These are phyloP conservation scores for Odontesthes bonariensis DNA, from an alignment of 2,113 vertebrate genomes.

Conservation along the genomic window DNA sequence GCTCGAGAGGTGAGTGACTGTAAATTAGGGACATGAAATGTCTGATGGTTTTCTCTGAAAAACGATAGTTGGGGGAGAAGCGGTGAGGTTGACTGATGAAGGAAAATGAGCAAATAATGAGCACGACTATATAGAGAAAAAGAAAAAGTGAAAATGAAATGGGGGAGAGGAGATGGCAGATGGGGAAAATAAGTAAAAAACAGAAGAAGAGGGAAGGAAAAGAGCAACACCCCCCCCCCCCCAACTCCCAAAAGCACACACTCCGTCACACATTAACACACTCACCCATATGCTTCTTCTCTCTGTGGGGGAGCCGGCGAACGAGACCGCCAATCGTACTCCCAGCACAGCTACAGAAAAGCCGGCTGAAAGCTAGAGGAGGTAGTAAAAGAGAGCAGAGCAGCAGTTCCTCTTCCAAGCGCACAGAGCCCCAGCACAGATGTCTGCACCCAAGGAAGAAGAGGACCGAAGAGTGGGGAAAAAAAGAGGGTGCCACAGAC, in stretches of 20 bases:
- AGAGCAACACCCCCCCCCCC: constrained; percentile 1
- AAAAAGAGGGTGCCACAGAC: constrained; percentile 44
- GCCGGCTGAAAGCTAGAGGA: constrained; percentile 25
- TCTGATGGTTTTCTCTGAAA: constrained; percentile 9
- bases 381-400: not conserved
- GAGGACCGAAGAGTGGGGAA: not conserved
- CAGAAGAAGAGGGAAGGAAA: constrained; percentile 24
- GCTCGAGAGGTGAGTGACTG: constrained; percentile 5
- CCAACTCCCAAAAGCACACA: not conserved
- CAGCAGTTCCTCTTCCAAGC: constrained; percentile 19
- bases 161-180: not conserved
- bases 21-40: not conserved
- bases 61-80: not conserved
- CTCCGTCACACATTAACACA: constrained; percentile 11
- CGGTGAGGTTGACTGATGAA: not conserved
- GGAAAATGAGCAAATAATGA: not conserved
- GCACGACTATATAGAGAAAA: not conserved
- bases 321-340: not conserved
- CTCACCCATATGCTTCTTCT: constrained; percentile 52
- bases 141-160: not conserved
- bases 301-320: constrained; percentile 21
- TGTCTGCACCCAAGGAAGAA: constrained; percentile 28
- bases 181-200: not conserved
- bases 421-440: constrained; percentile 16
- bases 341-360: constrained; percentile 21